Percentiles rank a stretch among this genome's conserved stretches.
Evolutionary conservation across 2,797 vertebrate species (phyloP).

Genomic region (Amblyraja radiata): DNA sequence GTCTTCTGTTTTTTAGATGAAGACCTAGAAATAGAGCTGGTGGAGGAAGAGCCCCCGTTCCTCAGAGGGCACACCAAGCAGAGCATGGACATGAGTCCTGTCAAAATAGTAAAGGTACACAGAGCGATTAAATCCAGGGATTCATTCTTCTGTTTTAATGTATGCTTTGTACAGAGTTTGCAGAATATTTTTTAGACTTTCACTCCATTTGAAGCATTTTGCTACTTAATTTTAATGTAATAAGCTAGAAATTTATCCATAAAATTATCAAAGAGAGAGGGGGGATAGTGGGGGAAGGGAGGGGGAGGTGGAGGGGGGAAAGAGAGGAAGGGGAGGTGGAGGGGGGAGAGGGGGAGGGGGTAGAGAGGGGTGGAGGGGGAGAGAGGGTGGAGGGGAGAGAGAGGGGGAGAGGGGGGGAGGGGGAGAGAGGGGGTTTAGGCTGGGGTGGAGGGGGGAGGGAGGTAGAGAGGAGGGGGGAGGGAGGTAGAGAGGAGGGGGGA

Average conservation of each 20-base stretch:
- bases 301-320: too few species aligned
- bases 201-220: not conserved
- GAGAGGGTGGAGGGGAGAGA: too few species aligned
- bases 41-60: conserved; percentile 95
- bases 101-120: conserved; percentile 92
- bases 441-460: too few species aligned
- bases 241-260: not conserved
- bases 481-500: too few species aligned
- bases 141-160: not conserved
- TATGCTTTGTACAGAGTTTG: not conserved
- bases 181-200: not conserved
- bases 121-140: not conserved
- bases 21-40: conserved; percentile 92
- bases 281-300: too few species aligned
- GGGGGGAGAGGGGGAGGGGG: too few species aligned
- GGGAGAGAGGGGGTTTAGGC: too few species aligned
- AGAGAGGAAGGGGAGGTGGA: too few species aligned
- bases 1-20: conserved; percentile 68
- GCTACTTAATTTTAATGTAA: not conserved
- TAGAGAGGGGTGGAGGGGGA: too few species aligned
- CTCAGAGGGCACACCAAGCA: conserved; percentile 93
- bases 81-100: conserved; percentile 98
- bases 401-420: too few species aligned
- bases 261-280: not conserved
- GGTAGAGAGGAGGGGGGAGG: too few species aligned